These are phyloP conservation scores for Melanotaenia nigrans DNA, from an alignment of 2,797 vertebrate species.

Conservation along the genomic window DNA sequence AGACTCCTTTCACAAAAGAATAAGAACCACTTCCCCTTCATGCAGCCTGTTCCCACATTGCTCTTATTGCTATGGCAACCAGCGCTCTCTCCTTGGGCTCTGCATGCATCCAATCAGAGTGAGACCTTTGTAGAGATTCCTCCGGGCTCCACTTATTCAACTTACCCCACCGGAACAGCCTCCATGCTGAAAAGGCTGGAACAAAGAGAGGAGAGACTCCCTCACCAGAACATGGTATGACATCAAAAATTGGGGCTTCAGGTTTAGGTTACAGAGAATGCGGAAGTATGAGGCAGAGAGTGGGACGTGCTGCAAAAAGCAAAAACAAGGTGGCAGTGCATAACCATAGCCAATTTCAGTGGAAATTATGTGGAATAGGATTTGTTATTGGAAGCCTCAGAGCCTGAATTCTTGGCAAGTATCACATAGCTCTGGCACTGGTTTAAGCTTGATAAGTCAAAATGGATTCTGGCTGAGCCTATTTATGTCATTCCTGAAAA, in stretches of 20 bases:
- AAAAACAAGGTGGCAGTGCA: slow-evolving; percentile 67
- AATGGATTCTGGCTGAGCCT: slow-evolving; percentile 83
- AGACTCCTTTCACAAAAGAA: slow-evolving; percentile 78
- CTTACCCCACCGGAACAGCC: slow-evolving; percentile 82
- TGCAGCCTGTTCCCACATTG: slow-evolving; percentile 80
- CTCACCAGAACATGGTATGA: slow-evolving; percentile 63
- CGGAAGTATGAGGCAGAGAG: slow-evolving; percentile 69
- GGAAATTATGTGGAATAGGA: slow-evolving; percentile 79
- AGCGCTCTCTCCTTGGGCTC: slow-evolving; percentile 80
- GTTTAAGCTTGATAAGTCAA: slow-evolving; percentile 81
- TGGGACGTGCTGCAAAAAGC: slow-evolving; percentile 48
- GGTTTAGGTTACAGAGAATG: slow-evolving; percentile 69
- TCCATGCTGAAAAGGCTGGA: slow-evolving; percentile 75
- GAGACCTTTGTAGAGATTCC: slow-evolving; percentile 88
- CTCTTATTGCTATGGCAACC: slow-evolving; percentile 87
- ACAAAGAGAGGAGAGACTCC: slow-evolving; percentile 79
- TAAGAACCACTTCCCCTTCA: slow-evolving; percentile 71
- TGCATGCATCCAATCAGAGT: slow-evolving; percentile 85
- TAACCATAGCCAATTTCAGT: slow-evolving; percentile 77
- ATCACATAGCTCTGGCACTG: slow-evolving; percentile 69
- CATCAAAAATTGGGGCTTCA: slow-evolving; percentile 71
- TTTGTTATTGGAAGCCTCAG: slow-evolving; percentile 79
- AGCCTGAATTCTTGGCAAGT: slow-evolving; percentile 78
- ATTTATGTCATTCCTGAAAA: slow-evolving; percentile 86
- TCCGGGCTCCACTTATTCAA: slow-evolving; percentile 85